Conservation (phyloP, 1,140 invertebrate genomes). For the Zaprionus tsacasi region DNA sequence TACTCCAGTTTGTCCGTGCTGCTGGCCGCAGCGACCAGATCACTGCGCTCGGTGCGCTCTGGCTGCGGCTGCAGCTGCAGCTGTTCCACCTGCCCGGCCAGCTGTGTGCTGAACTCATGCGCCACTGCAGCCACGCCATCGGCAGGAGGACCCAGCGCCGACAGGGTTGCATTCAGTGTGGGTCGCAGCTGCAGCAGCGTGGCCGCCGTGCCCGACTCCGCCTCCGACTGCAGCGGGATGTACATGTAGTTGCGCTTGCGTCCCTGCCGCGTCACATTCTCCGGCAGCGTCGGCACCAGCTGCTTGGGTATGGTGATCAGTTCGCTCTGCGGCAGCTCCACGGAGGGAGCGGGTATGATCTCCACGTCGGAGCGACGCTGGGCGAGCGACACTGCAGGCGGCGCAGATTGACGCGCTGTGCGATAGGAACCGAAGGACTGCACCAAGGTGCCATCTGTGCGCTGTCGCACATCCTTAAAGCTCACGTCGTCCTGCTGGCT, state of each 20-base stretch:
- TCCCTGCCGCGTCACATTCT: conserved; percentile 73
- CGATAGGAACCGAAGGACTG: conserved; percentile 81
- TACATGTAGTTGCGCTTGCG: conserved; percentile 78
- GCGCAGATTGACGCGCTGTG: conserved; percentile 44
- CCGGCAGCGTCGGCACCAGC: conserved; percentile 70
- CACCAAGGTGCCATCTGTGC: conserved; percentile 66
- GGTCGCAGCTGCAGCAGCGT: conserved; percentile 62
- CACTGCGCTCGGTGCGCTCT: conserved; percentile 73
- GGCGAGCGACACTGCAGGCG: conserved; percentile 8
- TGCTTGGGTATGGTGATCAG: conserved; percentile 80
- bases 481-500: conserved; percentile 73
- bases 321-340: conserved; percentile 64
- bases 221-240: conserved; percentile 62
- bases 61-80: conserved; percentile 18
- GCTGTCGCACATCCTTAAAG: conserved; percentile 68
- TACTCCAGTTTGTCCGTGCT: conserved; percentile 67
- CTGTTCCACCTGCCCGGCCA: conserved; percentile 42
- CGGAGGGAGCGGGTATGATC: conserved; percentile 65
- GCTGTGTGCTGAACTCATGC: conserved; percentile 59
- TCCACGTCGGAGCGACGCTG: conserved; percentile 77
- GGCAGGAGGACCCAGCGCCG: conserved; percentile 59
- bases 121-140: conserved; percentile 61
- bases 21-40: conserved; percentile 56
- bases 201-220: conserved; percentile 17
- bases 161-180: conserved; percentile 65